These are phyloP conservation scores for Jacana jacana DNA, from an alignment of 2,113 vertebrate genomes.

Conservation along the genomic window DNA sequence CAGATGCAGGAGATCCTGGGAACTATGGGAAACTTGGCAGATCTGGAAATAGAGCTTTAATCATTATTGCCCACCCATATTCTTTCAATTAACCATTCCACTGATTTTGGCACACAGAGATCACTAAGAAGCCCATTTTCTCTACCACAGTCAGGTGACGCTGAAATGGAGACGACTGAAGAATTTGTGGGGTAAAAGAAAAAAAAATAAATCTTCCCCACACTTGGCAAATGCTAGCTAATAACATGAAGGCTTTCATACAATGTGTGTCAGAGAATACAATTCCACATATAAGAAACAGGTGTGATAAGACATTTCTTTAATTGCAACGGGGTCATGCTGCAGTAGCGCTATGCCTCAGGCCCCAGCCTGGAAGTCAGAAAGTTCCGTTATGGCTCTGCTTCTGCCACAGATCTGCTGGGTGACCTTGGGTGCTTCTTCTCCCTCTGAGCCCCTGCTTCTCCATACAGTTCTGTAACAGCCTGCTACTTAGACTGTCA, in stretches of 20 bases:
- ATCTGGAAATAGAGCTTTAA: background rate
- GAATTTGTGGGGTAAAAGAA: background rate
- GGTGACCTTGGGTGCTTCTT: background rate
- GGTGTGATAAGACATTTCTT: background rate
- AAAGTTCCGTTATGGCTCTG: background rate
- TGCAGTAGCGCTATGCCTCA: background rate
- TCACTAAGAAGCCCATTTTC: background rate
- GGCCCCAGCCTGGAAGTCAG: background rate
- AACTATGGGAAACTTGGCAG: background rate
- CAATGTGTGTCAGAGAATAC: background rate
- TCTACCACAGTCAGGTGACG: background rate
- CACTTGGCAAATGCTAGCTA: background rate
- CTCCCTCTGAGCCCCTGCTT: background rate
- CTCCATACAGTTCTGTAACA: background rate
- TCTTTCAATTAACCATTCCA: constrained; percentile 9
- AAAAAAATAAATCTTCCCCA: background rate
- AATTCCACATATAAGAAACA: background rate
- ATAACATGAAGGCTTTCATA: background rate
- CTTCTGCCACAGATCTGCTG: background rate
- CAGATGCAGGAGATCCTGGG: background rate
- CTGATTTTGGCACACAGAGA: background rate
- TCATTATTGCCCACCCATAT: background rate
- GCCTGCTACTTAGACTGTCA: background rate
- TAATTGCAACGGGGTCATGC: background rate
- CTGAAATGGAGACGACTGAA: constrained; percentile 14